Evolutionary conservation across 2,888 invertebrate genomes (phyloP).

Genomic region (Drosophila mulleri): DNA sequence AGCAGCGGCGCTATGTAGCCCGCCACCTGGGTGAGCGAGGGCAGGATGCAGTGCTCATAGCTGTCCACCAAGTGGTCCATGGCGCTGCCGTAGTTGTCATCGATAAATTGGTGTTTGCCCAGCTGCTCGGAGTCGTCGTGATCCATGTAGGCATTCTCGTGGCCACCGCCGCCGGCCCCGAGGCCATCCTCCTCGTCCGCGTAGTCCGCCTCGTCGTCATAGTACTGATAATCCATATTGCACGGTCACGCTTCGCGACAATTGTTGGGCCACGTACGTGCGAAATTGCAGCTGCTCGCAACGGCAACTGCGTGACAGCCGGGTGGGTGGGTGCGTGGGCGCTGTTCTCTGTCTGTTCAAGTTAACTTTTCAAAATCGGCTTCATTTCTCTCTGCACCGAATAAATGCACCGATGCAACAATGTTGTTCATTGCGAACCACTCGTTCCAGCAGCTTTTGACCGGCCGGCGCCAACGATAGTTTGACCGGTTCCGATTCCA

Average conservation of each 20-base stretch:
- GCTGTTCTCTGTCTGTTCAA: background rate
- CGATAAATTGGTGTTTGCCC: background rate
- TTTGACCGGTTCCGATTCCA: constrained; percentile 1
- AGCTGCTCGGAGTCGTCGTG: background rate
- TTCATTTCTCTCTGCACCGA: constrained; percentile 17
- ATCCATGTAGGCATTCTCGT: constrained; percentile 11
- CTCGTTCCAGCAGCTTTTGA: constrained; percentile 5
- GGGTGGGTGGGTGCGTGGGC: background rate
- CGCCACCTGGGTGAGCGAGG: constrained; percentile 59
- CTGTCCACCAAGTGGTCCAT: constrained; percentile 38
- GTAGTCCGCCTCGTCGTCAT: constrained; percentile 66
- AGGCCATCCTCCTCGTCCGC: constrained; percentile 50
- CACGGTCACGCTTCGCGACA: background rate
- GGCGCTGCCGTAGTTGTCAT: background rate
- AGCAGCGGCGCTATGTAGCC: constrained; percentile 58
- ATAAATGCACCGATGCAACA: constrained; percentile 8
- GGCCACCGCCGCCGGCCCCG: background rate
- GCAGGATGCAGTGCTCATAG: constrained; percentile 50
- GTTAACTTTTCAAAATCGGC: constrained; percentile 20
- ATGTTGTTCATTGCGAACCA: constrained; percentile 18
- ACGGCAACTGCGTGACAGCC: constrained; percentile 11
- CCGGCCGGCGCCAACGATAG: background rate
- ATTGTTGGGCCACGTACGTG: constrained; percentile 20
- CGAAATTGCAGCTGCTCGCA: constrained; percentile 12
- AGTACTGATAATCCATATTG: constrained; percentile 67